Evolutionary conservation across 2,797 vertebrate species (phyloP).

Genomic region (Leptatherina wallacei): DNA sequence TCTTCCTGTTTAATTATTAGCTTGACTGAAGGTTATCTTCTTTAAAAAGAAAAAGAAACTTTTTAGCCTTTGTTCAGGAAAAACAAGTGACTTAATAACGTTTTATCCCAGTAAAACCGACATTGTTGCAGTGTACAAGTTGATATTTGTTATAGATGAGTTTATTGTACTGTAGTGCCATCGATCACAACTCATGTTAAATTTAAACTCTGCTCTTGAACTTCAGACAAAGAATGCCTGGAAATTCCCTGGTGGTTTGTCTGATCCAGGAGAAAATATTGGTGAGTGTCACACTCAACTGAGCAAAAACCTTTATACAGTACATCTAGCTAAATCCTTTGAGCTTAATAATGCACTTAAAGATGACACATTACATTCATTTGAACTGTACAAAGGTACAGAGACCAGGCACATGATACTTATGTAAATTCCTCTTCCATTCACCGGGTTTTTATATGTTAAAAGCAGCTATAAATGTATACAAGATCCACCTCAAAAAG

Average conservation of each 20-base stretch:
- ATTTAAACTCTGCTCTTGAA: slow-evolving; percentile 32
- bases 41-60: background rate
- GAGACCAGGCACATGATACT: slow-evolving; percentile 29
- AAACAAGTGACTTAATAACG: slow-evolving; percentile 5
- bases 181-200: slow-evolving; percentile 25
- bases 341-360: slow-evolving; percentile 21
- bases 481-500: slow-evolving; percentile 51
- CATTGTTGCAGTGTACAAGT: slow-evolving; percentile 4
- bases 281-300: slow-evolving; percentile 82
- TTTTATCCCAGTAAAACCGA: slow-evolving; percentile 2
- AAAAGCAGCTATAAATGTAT: slow-evolving; percentile 72
- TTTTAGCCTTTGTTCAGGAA: background rate
- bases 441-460: slow-evolving; percentile 39
- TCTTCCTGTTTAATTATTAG: slow-evolving; percentile 11
- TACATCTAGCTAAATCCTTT: slow-evolving; percentile 47
- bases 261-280: slow-evolving; percentile 93
- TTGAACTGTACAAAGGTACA: slow-evolving; percentile 50
- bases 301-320: slow-evolving; percentile 50
- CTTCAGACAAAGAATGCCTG: slow-evolving; percentile 89
- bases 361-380: slow-evolving; percentile 65
- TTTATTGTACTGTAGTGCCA: slow-evolving; percentile 63
- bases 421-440: slow-evolving; percentile 25
- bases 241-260: slow-evolving; percentile 96
- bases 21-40: background rate
- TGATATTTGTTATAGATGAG: slow-evolving; percentile 11